Percentiles rank a stretch among this genome's conserved stretches.
phyloP scores from a whole-genome alignment of 2,888 invertebrate genomes.

The Drosophila pseudotalamancana region DNA sequence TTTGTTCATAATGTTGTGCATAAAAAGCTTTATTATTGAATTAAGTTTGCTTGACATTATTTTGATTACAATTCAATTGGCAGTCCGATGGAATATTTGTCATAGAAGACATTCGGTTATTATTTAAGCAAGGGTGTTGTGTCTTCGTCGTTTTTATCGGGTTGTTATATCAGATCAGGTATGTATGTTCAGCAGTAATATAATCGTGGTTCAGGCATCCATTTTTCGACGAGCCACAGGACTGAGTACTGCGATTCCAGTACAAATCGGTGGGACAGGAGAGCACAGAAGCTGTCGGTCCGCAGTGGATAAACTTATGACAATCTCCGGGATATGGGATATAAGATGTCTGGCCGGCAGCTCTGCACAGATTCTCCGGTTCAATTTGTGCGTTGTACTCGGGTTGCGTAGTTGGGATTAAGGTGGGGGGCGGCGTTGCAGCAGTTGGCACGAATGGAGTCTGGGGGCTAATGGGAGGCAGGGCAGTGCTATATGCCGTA shows the following conservation, averaged over 20 bases:
- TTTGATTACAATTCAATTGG: background rate
- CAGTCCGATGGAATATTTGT: too few species aligned
- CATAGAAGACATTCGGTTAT: too few species aligned
- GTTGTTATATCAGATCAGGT: too few species aligned
- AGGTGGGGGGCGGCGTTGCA: constrained; percentile 56
- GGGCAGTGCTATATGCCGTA: background rate
- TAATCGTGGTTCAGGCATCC: too few species aligned
- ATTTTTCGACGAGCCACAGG: constrained; percentile 47
- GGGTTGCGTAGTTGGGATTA: background rate
- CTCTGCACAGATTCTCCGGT: constrained; percentile 28
- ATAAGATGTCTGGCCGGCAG: constrained; percentile 23
- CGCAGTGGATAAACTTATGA: constrained; percentile 77
- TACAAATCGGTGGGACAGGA: constrained; percentile 63
- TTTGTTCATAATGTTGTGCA: too few species aligned
- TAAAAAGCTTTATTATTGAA: background rate
- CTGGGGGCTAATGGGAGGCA: background rate
- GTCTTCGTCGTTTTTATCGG: too few species aligned
- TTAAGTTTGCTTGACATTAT: background rate
- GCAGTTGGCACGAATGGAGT: constrained; percentile 22
- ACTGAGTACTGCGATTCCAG: constrained; percentile 55
- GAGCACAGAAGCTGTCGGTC: constrained; percentile 52
- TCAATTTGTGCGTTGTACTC: constrained; percentile 6
- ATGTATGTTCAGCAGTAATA: too few species aligned
- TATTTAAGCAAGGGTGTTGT: too few species aligned
- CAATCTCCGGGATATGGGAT: constrained; percentile 76